Evolutionary conservation across 1,140 invertebrate genomes (phyloP), one percentile per base, ranked within the genome.

Genomic region (Ctenoplectra terminalis): DNA sequence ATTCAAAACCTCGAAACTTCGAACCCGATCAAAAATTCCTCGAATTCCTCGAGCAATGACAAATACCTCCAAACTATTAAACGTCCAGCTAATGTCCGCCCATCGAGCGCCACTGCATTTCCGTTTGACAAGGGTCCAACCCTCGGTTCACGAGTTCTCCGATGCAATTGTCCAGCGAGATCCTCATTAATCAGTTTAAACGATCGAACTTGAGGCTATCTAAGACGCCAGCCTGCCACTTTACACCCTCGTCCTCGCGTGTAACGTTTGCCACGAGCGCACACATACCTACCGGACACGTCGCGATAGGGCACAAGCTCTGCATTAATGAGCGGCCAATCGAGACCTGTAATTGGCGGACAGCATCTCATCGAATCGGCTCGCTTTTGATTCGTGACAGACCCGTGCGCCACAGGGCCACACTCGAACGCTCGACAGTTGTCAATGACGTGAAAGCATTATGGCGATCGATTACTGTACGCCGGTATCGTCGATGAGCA

Each of bases 361-460:
- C 54, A 43, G 63, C 26, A 69, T 56, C 71, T 66, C 78, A n/a
- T 82, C 76, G 60, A 26, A 31, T n/a, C 17, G 52, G n/a, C 17
- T 48, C 48, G 63, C 80, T 82, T 82, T 69, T 63, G 80, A 81
- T 40, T 67, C 40, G 40, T 81, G 50, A 61, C 79, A 82, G 23
- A 26, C 5, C n/a, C 17, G 9, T n/a, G 37, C 29, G 34, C 20
- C 52, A 31, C 31, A 2, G 61, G 40, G 61, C 13, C 37, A 9
- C 23, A 15, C 43, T 40, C 60, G 11, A 60, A 61, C 56, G 46
- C 31, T 58, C 73, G 64, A 82, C 80, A 77, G 46, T 83, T 72
- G 75, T 79, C 67, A 83, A 79, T 79, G 75, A 67, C 76, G 37
- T 50, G 81, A 72, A 66, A 78, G 67, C 75, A 64, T 79, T 72